Base-by-base conservation (phyloP, 1,140 invertebrate species). In the Pseudachorutes palmiensis region DNA sequence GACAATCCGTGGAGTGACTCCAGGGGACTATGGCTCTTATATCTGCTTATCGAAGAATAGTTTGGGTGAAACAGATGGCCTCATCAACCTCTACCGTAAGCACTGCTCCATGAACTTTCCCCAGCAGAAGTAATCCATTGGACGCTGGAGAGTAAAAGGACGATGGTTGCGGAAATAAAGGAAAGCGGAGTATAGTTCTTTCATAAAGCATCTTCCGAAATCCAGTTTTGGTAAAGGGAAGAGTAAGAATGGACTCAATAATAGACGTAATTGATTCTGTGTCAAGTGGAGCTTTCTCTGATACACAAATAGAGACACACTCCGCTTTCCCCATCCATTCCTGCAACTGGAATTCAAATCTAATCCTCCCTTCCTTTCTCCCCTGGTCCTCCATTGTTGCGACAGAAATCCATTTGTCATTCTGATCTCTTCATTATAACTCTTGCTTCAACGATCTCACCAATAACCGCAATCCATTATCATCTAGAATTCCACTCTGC, bases 11-110 rank as follows among this genome's bases (percentile, higher is more conserved):
- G 85, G 84, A 72, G 84, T 92, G 55, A 83, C 81, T 65, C 79
- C 82, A 68, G 79, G 81, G 28, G 90, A 92, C 77, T 92, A 87
- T 75, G 89, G 88, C 30, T 84, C 86, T 2, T 92, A 92, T 78
- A 29, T 88, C 79, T 97, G 94, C 80, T 86, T 96, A 76, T 93
- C 92, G 49, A 92, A 92, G 78, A 97, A 97, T 80, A 88, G 88
- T 12, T 81, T 96, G 1, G 94, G 94, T 61, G 90, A 91, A 74
- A 94, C 92, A 48, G 90, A 93, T 76, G 91, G 92, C 67, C 87
- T 84, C 61, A 94, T 97, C 77, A 88, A 90, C 79, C 82, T 97
- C 64, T 93, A 94, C 78, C 87, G 93, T 96, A 82, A 88, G 87
- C 41, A 45, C 9, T 19, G 9, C 24, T 12, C 62, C 48, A 29